Percentiles rank a stretch among this genome's conserved stretches.
Conservation (phyloP, 2,113 vertebrate species). For the Pongo abelii region DNA sequence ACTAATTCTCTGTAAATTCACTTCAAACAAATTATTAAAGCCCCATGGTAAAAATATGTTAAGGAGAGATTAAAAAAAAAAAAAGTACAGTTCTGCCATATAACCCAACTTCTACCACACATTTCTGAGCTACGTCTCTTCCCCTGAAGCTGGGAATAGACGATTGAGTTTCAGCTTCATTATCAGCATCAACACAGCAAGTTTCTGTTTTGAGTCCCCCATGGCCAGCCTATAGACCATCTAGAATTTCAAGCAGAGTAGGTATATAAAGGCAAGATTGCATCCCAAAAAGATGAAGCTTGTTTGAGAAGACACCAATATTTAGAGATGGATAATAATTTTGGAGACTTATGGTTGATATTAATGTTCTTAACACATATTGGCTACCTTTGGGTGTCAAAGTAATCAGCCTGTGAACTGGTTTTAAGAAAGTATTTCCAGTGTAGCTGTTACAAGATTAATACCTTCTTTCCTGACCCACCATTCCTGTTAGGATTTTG, state of each 20-base stretch:
- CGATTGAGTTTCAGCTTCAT: neutral
- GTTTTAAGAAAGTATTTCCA: neutral
- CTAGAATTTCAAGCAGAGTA: neutral
- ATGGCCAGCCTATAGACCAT: neutral
- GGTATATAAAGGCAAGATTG: neutral
- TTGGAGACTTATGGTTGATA: neutral
- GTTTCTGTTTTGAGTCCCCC: neutral
- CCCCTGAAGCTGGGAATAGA: neutral
- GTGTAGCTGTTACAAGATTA: neutral
- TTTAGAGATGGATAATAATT: neutral
- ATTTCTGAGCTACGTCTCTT: neutral
- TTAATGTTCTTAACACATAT: neutral
- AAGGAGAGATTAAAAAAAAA: neutral
- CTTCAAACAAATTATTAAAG: neutral
- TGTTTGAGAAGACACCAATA: neutral
- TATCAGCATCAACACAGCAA: neutral
- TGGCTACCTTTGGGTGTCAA: neutral
- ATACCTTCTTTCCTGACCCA: neutral
- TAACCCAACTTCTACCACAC: neutral
- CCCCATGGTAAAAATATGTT: neutral
- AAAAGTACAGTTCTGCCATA: neutral
- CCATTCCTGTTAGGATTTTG: neutral
- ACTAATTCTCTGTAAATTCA: neutral
- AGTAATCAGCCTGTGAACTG: neutral
- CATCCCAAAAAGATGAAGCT: neutral